Percentiles rank a stretch among this genome's conserved stretches.
Evolutionary conservation across 2,888 invertebrate genomes (phyloP).

Genomic region (Lasius fuliginosus): DNA sequence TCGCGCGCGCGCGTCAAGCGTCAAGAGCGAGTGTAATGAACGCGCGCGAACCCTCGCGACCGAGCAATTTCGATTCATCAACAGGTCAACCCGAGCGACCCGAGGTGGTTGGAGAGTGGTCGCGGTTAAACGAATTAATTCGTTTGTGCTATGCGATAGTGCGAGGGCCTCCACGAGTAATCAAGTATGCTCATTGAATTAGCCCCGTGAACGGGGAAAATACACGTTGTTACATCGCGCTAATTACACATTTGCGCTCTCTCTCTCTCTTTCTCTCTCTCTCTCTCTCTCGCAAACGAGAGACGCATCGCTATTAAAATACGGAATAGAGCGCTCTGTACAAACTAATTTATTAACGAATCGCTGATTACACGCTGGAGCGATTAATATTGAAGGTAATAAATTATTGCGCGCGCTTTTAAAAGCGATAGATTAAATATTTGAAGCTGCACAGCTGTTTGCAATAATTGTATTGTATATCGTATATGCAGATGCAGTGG

Average conservation of each 20-base stretch:
- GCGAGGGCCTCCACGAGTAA: neutral
- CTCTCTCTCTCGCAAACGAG: no score
- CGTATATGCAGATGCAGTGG: conserved; percentile 81
- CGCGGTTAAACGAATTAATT: conserved; percentile 79
- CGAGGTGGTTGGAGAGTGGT: conserved; percentile 62
- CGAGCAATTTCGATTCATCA: conserved; percentile 79
- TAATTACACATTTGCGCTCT: conserved; percentile 8
- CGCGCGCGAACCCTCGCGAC: conserved; percentile 45
- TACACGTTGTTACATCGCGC: neutral
- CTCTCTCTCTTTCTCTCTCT: no score
- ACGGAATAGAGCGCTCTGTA: neutral
- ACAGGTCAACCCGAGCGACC: conserved; percentile 78
- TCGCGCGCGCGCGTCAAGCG: neutral
- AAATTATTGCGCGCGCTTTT: neutral
- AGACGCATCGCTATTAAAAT: neutral
- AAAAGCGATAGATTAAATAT: neutral
- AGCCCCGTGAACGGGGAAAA: neutral
- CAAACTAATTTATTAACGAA: neutral
- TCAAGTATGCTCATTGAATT: conserved; percentile 45
- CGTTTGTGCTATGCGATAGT: conserved; percentile 25
- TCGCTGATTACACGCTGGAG: neutral
- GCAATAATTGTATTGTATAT: neutral
- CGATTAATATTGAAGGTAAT: conserved; percentile 25
- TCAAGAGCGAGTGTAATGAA: conserved; percentile 43
- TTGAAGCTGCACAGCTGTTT: neutral